Evolutionary conservation across 2,797 vertebrate species (phyloP).

Genomic region (Cuculus canorus): DNA sequence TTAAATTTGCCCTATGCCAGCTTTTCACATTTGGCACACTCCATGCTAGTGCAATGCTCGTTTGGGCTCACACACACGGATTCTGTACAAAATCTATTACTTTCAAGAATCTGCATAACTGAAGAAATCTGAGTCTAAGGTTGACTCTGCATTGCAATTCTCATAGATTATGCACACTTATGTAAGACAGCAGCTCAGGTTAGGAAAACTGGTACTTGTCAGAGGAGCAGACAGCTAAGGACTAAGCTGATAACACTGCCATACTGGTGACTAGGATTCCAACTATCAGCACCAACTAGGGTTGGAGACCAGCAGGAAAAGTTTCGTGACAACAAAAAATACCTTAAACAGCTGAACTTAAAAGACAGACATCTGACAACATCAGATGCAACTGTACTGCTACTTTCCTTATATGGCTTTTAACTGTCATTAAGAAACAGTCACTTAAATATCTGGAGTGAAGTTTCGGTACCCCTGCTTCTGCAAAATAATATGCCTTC

Average conservation of each 20-base stretch:
- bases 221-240: not conserved
- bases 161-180: not conserved
- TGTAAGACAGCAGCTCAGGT: not conserved
- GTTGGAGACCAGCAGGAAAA: not conserved
- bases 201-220: not conserved
- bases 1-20: not conserved
- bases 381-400: not conserved
- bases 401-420: not conserved
- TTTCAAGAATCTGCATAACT: not conserved
- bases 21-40: not conserved
- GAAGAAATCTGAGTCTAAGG: not conserved
- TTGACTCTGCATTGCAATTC: not conserved
- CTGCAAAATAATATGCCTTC: not conserved
- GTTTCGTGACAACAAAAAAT: not conserved
- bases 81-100: not conserved
- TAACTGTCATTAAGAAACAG: not conserved
- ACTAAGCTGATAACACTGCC: not conserved
- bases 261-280: not conserved
- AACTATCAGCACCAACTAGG: not conserved
- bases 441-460: not conserved
- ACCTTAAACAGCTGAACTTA: not conserved
- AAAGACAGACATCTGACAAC: not conserved
- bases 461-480: not conserved
- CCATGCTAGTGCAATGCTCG: not conserved
- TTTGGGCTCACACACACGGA: accelerated